Conservation (phyloP, 2,888 invertebrate genomes). For the Spilarctia lutea region DNA sequence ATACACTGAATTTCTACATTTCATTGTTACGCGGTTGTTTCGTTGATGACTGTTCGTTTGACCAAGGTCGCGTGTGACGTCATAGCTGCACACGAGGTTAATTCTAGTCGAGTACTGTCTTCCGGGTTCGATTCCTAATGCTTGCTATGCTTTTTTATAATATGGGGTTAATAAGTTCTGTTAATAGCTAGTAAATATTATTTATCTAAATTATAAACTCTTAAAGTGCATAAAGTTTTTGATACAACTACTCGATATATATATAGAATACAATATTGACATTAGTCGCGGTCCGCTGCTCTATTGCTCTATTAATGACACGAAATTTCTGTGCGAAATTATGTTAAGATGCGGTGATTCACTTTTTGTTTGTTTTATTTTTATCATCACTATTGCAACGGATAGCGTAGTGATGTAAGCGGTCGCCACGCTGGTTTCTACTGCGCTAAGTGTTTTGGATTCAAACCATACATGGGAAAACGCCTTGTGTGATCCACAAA, state of each 20-base stretch:
- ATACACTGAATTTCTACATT: background rate
- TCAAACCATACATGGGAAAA: no score
- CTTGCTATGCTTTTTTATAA: background rate
- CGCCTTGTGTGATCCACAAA: no score
- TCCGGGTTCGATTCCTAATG: background rate
- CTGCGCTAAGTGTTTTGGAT: no score
- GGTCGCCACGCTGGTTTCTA: no score
- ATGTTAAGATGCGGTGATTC: background rate
- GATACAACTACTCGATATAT: background rate
- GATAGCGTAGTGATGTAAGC: no score
- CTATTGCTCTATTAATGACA: background rate
- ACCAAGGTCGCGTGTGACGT: background rate
- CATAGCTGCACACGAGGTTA: background rate
- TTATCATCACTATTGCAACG: no score
- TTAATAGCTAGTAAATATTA: no score
- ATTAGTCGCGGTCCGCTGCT: background rate
- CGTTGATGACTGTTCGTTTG: background rate
- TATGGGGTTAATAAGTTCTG: background rate
- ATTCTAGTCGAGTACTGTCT: background rate
- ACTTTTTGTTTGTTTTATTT: no score
- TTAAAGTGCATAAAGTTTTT: no score
- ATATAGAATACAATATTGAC: background rate
- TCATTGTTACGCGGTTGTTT: background rate
- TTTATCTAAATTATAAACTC: no score
- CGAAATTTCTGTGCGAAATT: background rate